Evolutionary conservation across 2,113 vertebrate genomes (phyloP).

Genomic region (Halcyon senegalensis): DNA sequence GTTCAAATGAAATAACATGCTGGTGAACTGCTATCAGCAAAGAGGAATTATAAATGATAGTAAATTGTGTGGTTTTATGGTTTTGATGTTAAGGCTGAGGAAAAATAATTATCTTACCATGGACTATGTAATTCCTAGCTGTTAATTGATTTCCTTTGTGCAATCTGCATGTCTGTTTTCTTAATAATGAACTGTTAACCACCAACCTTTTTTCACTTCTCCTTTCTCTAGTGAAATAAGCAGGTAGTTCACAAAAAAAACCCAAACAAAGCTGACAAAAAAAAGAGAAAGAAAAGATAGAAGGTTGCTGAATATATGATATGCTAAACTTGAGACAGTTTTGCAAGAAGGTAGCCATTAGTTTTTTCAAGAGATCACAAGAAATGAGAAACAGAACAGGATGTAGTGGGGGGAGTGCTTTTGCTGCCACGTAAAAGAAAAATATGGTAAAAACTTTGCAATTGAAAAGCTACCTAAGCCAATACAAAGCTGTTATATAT

Average conservation of each 20-base stretch:
- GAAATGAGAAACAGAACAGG: background rate
- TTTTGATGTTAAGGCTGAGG: background rate
- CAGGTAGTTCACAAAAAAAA: background rate
- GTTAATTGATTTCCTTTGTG: slow-evolving; percentile 1
- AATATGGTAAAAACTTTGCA: background rate
- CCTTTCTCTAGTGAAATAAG: background rate
- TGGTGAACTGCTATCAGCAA: background rate
- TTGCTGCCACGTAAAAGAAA: background rate
- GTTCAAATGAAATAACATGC: background rate
- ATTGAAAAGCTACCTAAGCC: background rate
- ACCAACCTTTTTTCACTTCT: background rate
- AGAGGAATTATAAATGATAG: background rate
- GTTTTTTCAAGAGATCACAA: background rate
- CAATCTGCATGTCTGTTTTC: background rate
- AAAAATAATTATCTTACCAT: background rate
- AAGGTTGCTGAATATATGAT: background rate
- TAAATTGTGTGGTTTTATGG: background rate
- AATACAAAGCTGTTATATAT: background rate
- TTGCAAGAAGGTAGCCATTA: background rate
- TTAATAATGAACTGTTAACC: background rate
- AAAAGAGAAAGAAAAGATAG: background rate
- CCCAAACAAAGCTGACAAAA: background rate
- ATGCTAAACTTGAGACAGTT: background rate
- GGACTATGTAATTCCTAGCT: background rate
- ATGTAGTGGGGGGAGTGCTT: background rate